A percentile compares a stretch with the other conserved stretches of the same genome.
Conservation (phyloP, 2,888 invertebrate genomes). For the Aphodius granarius region DNA sequence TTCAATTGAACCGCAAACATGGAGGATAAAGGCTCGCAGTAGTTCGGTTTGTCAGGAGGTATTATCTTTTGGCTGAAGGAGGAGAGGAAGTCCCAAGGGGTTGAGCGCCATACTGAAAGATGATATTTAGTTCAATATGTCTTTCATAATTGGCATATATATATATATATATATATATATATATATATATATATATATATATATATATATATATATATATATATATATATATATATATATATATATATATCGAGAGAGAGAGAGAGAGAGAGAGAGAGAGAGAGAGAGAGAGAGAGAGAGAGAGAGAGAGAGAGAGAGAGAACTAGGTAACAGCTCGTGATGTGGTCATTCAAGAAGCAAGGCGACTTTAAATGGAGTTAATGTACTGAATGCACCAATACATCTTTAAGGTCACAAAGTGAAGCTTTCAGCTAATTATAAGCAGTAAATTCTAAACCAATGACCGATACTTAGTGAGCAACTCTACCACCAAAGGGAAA, state of each 20-base stretch:
- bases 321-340: slow-evolving; percentile 29
- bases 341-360: slow-evolving; percentile 49
- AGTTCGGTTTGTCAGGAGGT: slow-evolving; percentile 41
- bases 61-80: slow-evolving; percentile 43
- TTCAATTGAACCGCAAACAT: slow-evolving; percentile 51
- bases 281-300: no score
- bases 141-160: slow-evolving; percentile 42
- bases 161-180: no score
- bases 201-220: no score
- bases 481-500: neutral
- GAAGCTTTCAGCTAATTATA: slow-evolving; percentile 52
- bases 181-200: no score
- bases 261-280: no score
- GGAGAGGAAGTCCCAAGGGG: slow-evolving; percentile 1
- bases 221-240: no score
- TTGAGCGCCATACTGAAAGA: slow-evolving; percentile 15
- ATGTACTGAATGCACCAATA: slow-evolving; percentile 45
- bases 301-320: no score
- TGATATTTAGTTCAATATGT: slow-evolving; percentile 17
- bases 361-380: slow-evolving; percentile 50
- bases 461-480: slow-evolving; percentile 7
- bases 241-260: no score
- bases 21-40: slow-evolving; percentile 30
- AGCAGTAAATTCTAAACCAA: slow-evolving; percentile 47
- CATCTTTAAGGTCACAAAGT: slow-evolving; percentile 50